These are phyloP conservation scores for Hydropotes inermis DNA, from an alignment of 2,113 vertebrate genomes.

Conservation along the genomic window DNA sequence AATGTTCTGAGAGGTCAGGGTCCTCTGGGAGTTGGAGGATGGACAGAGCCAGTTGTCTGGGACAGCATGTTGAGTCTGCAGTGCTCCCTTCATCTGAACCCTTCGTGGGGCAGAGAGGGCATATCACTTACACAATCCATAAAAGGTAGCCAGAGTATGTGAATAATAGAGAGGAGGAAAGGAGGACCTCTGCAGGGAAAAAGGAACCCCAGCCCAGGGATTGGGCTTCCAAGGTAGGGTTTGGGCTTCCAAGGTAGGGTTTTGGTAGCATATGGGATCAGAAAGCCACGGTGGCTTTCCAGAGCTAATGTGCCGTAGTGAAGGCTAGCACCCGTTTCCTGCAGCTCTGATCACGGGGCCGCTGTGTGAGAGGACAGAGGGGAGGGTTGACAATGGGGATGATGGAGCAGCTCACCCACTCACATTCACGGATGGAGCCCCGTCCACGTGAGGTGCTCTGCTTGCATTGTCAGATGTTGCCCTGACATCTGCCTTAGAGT, in stretches of 20 bases:
- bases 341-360: accelerated
- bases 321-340: accelerated
- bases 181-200: neutral
- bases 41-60: neutral
- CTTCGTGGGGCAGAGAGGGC: accelerated
- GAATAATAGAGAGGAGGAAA: neutral
- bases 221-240: neutral
- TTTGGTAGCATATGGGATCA: neutral
- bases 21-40: neutral
- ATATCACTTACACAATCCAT: neutral
- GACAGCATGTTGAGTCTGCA: accelerated
- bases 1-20: neutral
- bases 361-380: neutral
- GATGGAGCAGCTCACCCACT: neutral
- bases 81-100: neutral
- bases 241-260: neutral
- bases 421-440: accelerated
- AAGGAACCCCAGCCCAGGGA: neutral
- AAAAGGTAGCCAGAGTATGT: neutral
- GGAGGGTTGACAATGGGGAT: accelerated
- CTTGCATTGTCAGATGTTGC: neutral
- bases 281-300: neutral
- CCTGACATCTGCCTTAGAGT: neutral
- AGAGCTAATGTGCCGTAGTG: neutral
- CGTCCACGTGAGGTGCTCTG: too few species aligned